Evolutionary conservation across 2,113 vertebrate species (phyloP).

Genomic region (Leptodactylus fuscus): DNA sequence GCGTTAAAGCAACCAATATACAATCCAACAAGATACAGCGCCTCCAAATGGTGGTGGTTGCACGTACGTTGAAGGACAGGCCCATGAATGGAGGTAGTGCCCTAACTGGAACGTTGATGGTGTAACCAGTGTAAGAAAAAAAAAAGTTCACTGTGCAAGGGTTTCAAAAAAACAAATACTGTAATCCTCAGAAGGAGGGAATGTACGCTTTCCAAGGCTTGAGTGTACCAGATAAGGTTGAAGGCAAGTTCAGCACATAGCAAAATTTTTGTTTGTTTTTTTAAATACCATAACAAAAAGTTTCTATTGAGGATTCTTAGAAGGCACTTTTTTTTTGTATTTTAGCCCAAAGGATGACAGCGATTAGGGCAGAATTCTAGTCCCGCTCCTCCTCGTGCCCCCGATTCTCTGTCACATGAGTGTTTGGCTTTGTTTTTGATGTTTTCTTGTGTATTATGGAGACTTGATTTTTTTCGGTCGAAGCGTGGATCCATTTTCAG

Average conservation of each 20-base stretch:
- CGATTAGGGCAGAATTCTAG: conserved; percentile 37
- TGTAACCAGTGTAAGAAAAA: conserved; percentile 7
- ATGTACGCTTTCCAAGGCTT: background rate
- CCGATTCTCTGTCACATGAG: conserved; percentile 54
- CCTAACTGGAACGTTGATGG: background rate
- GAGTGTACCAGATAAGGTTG: conserved; percentile 17
- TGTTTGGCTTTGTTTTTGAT: conserved; percentile 57
- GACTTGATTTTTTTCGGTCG: conserved; percentile 95
- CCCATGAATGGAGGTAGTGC: conserved; percentile 13
- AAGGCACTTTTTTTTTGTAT: conserved; percentile 53
- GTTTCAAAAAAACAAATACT: background rate
- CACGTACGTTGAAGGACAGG: background rate
- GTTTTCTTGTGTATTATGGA: conserved; percentile 71
- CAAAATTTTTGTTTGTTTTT: background rate
- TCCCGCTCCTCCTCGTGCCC: rapidly evolving
- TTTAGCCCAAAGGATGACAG: conserved; percentile 25
- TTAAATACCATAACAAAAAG: conserved; percentile 47
- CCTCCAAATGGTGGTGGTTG: background rate
- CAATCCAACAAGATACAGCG: background rate
- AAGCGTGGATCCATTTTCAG: conserved; percentile 90
- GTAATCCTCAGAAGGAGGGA: conserved; percentile 23
- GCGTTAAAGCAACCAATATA: background rate
- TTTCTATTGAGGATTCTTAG: conserved; percentile 41
- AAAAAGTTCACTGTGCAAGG: conserved; percentile 1
- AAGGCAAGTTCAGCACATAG: conserved; percentile 26